phyloP scores from a whole-genome alignment of 2,888 invertebrate species.

The Hedya salicella region DNA sequence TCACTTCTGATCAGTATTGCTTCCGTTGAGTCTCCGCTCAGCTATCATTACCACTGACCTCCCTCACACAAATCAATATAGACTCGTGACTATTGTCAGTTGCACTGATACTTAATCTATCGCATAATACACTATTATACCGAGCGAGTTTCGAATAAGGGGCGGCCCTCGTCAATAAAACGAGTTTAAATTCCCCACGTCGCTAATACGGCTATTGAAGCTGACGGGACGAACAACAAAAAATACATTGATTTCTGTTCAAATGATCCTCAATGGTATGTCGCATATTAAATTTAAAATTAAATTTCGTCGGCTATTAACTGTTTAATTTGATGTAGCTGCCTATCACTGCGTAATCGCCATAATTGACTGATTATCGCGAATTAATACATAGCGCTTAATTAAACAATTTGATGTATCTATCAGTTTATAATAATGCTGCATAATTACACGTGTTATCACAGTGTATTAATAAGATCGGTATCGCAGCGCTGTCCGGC shows the following conservation, averaged over 20 bases:
- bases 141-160: constrained; percentile 57
- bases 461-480: constrained; percentile 66
- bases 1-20: constrained; percentile 32
- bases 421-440: constrained; percentile 37
- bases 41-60: constrained; percentile 50
- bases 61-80: constrained; percentile 55
- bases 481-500: constrained; percentile 67
- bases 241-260: constrained; percentile 35
- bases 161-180: constrained; percentile 63
- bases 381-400: constrained; percentile 36
- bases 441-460: constrained; percentile 43
- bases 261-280: constrained; percentile 18
- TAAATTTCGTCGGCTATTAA: constrained; percentile 32
- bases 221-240: constrained; percentile 27
- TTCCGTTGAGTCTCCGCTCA: constrained; percentile 41
- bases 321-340: constrained; percentile 29
- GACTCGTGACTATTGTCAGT: constrained; percentile 57
- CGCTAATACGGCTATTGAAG: constrained; percentile 49
- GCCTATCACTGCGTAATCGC: constrained; percentile 29
- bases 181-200: constrained; percentile 57
- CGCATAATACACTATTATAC: constrained; percentile 67
- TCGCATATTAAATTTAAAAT: constrained; percentile 26
- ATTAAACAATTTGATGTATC: constrained; percentile 39
- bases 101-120: constrained; percentile 61
- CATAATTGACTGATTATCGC: constrained; percentile 26